Evolutionary conservation across 2,113 vertebrate genomes (phyloP).

Genomic region (Alethe diademata): DNA sequence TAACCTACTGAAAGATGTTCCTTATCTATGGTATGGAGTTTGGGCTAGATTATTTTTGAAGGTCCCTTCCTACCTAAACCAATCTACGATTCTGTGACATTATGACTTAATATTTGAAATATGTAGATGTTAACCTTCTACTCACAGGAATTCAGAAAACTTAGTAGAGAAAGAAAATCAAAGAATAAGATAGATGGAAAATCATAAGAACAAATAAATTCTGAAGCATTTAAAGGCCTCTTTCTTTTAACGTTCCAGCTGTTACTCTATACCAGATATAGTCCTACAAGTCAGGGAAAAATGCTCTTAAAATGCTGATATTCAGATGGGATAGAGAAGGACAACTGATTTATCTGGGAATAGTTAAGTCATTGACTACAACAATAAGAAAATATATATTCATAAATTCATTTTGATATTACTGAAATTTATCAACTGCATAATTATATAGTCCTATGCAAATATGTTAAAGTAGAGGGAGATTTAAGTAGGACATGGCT

Average conservation of each 20-base stretch:
- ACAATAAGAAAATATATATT: not conserved
- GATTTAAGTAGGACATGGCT: not conserved
- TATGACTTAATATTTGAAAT: not conserved
- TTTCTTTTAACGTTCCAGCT: not conserved
- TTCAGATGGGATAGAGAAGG: not conserved
- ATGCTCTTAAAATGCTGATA: not conserved
- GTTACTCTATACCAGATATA: not conserved
- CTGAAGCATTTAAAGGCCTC: not conserved
- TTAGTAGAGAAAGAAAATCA: not conserved
- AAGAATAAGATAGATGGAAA: not conserved
- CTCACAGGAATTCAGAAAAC: not conserved
- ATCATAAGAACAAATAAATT: not conserved
- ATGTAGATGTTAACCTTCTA: not conserved
- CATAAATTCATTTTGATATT: not conserved
- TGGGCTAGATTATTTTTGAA: not conserved
- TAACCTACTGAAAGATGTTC: not conserved
- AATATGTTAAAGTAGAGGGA: not conserved
- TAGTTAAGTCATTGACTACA: not conserved
- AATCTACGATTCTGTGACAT: not conserved
- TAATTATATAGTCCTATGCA: not conserved
- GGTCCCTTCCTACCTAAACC: rapidly evolving
- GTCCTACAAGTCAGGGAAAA: not conserved
- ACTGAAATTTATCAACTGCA: not conserved
- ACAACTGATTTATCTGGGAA: not conserved
- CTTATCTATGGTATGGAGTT: not conserved